Conservation (phyloP, 2,797 vertebrate species). For the Pseudomugil tenellus region DNA sequence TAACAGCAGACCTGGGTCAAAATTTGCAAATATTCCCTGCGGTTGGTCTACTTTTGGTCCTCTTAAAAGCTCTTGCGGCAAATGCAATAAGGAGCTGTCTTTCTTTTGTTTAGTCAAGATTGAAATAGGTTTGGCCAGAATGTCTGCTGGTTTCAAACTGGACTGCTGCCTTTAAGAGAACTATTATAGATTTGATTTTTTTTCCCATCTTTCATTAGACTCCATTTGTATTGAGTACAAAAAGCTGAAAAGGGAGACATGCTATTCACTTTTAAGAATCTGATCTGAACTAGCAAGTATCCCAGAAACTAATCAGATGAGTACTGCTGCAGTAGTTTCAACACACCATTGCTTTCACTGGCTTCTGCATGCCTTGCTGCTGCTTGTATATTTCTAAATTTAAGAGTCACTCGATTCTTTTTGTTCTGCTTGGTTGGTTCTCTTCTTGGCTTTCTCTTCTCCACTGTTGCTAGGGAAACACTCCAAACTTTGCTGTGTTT, state of each 20-base stretch:
- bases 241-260: background rate
- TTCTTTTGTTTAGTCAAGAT: slow-evolving; percentile 66
- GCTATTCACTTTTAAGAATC: slow-evolving; percentile 13
- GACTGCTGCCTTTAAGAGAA: slow-evolving; percentile 55
- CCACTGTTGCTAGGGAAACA: slow-evolving; percentile 49
- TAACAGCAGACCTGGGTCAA: slow-evolving; percentile 67
- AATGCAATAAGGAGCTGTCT: slow-evolving; percentile 65
- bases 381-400: slow-evolving; percentile 51
- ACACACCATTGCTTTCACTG: slow-evolving; percentile 25
- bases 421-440: slow-evolving; percentile 57
- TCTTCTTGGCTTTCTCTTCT: slow-evolving; percentile 47
- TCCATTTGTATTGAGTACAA: slow-evolving; percentile 12
- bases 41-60: slow-evolving; percentile 59
- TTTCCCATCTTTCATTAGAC: slow-evolving; percentile 19
- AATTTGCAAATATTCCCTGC: slow-evolving; percentile 51
- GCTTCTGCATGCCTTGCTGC: slow-evolving; percentile 17
- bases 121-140: slow-evolving; percentile 63
- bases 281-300: slow-evolving; percentile 10
- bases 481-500: slow-evolving; percentile 53
- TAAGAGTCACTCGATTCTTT: slow-evolving; percentile 65
- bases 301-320: slow-evolving; percentile 7
- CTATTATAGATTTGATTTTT: slow-evolving; percentile 4
- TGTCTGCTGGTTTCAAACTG: slow-evolving; percentile 50
- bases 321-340: slow-evolving; percentile 18
- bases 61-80: slow-evolving; percentile 60